Conservation (phyloP, 2,113 vertebrate species). For the Sylvicapra grimmia region DNA sequence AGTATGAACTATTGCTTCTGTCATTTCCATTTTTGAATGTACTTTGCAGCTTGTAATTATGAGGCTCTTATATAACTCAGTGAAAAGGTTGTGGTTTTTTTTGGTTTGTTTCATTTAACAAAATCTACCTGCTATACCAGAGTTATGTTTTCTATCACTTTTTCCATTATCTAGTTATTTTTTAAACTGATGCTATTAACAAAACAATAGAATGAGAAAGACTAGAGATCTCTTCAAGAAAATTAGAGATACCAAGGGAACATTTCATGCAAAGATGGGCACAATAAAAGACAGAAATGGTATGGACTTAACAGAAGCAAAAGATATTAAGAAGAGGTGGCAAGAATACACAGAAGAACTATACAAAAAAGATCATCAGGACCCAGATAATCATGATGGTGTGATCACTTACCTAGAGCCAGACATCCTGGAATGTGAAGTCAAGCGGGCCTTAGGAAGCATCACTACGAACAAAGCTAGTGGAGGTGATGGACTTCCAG, state of each 20-base stretch:
- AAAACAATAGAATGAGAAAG: not conserved
- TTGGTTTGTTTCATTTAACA: conserved; percentile 18
- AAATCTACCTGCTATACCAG: not conserved
- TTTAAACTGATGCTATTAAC: conserved; percentile 1
- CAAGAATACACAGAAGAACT: not conserved
- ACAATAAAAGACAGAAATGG: not conserved
- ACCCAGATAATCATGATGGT: not conserved
- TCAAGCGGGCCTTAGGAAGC: not conserved
- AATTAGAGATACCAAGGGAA: not conserved
- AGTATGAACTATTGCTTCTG: not conserved
- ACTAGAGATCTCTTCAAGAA: not conserved
- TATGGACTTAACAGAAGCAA: not conserved
- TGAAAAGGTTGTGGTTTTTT: not conserved
- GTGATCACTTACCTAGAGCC: not conserved
- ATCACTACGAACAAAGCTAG: not conserved
- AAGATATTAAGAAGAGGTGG: not conserved
- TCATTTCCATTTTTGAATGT: conserved; percentile 24
- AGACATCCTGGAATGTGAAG: rapidly evolving
- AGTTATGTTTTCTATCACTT: conserved; percentile 14
- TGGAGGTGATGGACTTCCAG: not conserved
- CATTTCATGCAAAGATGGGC: not conserved
- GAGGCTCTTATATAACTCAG: conserved; percentile 28
- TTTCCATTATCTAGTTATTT: conserved; percentile 14
- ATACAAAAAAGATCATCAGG: not conserved
- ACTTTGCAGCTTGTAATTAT: conserved; percentile 2